Conservation (phyloP, 2,888 invertebrate genomes). For the Caenorhabditis becei region DNA sequence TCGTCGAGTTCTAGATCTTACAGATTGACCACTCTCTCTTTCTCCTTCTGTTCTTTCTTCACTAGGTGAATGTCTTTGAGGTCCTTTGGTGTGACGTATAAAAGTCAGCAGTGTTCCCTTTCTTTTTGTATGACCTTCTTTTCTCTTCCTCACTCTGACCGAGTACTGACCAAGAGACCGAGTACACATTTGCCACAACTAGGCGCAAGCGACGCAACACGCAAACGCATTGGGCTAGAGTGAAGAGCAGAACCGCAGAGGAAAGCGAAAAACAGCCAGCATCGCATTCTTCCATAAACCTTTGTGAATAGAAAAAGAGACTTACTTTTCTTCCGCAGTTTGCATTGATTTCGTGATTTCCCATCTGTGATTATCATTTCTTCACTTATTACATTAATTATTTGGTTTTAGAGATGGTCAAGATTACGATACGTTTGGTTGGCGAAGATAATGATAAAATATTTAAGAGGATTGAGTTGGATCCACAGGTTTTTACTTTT, state of each 20-base stretch:
- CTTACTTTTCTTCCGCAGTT: slow-evolving; percentile 47
- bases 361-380: slow-evolving; percentile 18
- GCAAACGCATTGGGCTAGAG: slow-evolving; percentile 41
- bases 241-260: slow-evolving; percentile 48
- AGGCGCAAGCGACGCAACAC: slow-evolving; percentile 41
- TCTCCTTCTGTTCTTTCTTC: slow-evolving; percentile 62
- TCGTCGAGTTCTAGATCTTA: slow-evolving; percentile 55
- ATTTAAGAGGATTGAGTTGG: slow-evolving; percentile 45
- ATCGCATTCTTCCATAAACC: slow-evolving; percentile 41
- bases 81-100: slow-evolving; percentile 60
- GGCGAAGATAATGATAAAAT: slow-evolving; percentile 44
- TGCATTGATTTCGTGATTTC: slow-evolving; percentile 34
- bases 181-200: slow-evolving; percentile 26
- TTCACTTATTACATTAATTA: slow-evolving; percentile 38
- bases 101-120: slow-evolving; percentile 55
- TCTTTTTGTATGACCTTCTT: slow-evolving; percentile 40
- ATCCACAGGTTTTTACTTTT: slow-evolving; percentile 60
- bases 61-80: slow-evolving; percentile 63
- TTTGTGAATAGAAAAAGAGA: slow-evolving; percentile 43
- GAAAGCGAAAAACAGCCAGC: slow-evolving; percentile 35
- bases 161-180: not conserved
- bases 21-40: slow-evolving; percentile 48
- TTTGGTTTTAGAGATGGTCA: slow-evolving; percentile 55
- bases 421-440: slow-evolving; percentile 40
- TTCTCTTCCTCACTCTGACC: slow-evolving; percentile 38